Evolutionary conservation across 2,888 invertebrate species (phyloP).

Genomic region (Scaptomyza flava): DNA sequence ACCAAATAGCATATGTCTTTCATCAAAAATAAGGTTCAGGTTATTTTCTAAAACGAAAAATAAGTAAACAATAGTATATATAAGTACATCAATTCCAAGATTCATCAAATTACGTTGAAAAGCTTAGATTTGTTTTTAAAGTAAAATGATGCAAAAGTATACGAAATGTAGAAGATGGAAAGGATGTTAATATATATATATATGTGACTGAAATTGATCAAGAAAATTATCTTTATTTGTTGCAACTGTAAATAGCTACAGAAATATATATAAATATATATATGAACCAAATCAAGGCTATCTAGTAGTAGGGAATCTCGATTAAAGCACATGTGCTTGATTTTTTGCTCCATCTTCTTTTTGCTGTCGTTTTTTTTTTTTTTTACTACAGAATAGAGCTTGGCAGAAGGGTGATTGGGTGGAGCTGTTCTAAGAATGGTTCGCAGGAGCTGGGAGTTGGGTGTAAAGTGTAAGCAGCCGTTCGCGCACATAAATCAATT

Average conservation of each 20-base stretch:
- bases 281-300: not conserved
- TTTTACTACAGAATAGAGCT: constrained; percentile 1
- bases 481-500: constrained; percentile 74
- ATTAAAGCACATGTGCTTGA: constrained; percentile 1
- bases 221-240: too few relatives aligned
- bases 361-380: not conserved
- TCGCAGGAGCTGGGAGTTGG: not conserved
- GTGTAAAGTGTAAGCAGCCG: constrained; percentile 60
- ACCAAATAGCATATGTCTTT: too few relatives aligned
- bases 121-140: too few relatives aligned
- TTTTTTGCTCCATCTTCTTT: constrained; percentile 4
- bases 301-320: constrained; percentile 16
- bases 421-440: not conserved
- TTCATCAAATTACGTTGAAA: too few relatives aligned
- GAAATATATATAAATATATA: not conserved
- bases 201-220: too few relatives aligned
- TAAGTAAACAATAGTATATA: not conserved
- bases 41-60: not conserved
- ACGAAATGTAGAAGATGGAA: too few relatives aligned
- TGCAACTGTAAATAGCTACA: not conserved
- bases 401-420: not conserved
- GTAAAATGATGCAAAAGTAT: too few relatives aligned
- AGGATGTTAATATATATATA: too few relatives aligned
- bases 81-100: too few relatives aligned
- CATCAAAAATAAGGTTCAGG: not conserved